phyloP scores from a whole-genome alignment of 2,888 invertebrate species.

The Pandemis heparana region DNA sequence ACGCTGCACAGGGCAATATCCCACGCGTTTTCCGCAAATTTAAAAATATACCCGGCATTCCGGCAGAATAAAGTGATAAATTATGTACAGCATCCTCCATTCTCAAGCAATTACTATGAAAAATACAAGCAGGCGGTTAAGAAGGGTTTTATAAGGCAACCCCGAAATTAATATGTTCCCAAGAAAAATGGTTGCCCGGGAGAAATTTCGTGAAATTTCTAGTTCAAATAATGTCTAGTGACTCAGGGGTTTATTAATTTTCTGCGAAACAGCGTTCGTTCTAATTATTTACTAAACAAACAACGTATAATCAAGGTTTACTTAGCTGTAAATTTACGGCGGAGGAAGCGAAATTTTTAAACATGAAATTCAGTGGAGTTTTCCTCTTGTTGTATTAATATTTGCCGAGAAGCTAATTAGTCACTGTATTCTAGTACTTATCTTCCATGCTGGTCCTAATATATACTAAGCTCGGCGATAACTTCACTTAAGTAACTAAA shows the following conservation, averaged over 20 bases:
- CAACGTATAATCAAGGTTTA: slow-evolving; percentile 1
- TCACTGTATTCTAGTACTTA: too few relatives aligned
- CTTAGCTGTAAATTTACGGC: neutral
- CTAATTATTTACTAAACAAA: neutral
- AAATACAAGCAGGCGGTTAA: slow-evolving; percentile 39
- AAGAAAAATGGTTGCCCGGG: slow-evolving; percentile 31
- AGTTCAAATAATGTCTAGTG: slow-evolving; percentile 34
- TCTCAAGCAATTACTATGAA: slow-evolving; percentile 38
- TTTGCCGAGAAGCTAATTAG: too few relatives aligned
- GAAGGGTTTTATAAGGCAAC: slow-evolving; percentile 40
- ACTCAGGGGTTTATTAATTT: slow-evolving; percentile 32
- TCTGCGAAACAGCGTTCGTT: neutral
- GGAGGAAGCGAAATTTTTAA: neutral
- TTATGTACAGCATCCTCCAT: slow-evolving; percentile 37
- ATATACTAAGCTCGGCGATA: too few relatives aligned
- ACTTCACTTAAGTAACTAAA: too few relatives aligned
- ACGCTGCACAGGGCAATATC: neutral
- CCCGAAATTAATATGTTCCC: slow-evolving; percentile 38
- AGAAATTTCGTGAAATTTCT: slow-evolving; percentile 28
- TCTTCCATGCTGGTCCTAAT: too few relatives aligned
- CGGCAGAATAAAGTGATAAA: slow-evolving; percentile 33
- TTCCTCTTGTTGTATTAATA: too few relatives aligned
- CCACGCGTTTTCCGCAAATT: slow-evolving; percentile 3
- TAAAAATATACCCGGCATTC: neutral
- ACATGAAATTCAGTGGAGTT: neutral